phyloP scores from a whole-genome alignment of 2,113 vertebrate species.

The Scophthalmus maximus region DNA sequence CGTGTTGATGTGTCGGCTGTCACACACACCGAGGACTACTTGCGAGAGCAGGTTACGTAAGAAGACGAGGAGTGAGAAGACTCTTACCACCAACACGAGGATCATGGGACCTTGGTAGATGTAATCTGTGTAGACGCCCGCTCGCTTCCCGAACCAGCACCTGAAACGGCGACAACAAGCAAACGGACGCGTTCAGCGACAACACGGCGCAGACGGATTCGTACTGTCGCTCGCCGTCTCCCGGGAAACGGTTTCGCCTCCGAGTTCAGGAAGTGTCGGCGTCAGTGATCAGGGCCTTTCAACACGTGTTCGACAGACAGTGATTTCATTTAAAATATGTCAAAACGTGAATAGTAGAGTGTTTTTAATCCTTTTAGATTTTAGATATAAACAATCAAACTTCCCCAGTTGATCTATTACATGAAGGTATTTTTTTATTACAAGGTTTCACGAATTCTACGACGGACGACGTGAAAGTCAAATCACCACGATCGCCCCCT shows the following conservation, averaged over 20 bases:
- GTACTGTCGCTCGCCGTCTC: slow-evolving; percentile 6
- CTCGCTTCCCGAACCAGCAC: slow-evolving; percentile 97
- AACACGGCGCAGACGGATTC: slow-evolving; percentile 5
- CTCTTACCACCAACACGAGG: slow-evolving; percentile 94
- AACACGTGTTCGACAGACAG: neutral
- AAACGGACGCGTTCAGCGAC: neutral
- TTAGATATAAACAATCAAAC: too few species aligned
- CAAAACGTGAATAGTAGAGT: too few species aligned
- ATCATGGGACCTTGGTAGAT: slow-evolving; percentile 99
- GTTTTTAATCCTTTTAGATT: too few species aligned
- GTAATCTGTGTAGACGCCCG: slow-evolving; percentile 96
- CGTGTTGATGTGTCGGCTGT: slow-evolving; percentile 10
- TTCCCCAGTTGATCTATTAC: too few species aligned
- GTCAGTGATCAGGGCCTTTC: neutral
- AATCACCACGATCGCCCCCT: too few species aligned
- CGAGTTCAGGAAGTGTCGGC: neutral
- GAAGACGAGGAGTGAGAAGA: too few species aligned
- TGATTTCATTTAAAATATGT: too few species aligned
- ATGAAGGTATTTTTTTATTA: too few species aligned
- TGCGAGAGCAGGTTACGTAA: neutral
- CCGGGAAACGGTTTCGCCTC: neutral
- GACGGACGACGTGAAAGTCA: too few species aligned
- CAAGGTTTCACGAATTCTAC: too few species aligned
- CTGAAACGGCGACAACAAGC: slow-evolving; percentile 75
- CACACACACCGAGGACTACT: slow-evolving; percentile 35